Percentiles rank a stretch among this genome's conserved stretches.
Conservation (phyloP, 2,113 vertebrate genomes). For the Psittacus erithacus region DNA sequence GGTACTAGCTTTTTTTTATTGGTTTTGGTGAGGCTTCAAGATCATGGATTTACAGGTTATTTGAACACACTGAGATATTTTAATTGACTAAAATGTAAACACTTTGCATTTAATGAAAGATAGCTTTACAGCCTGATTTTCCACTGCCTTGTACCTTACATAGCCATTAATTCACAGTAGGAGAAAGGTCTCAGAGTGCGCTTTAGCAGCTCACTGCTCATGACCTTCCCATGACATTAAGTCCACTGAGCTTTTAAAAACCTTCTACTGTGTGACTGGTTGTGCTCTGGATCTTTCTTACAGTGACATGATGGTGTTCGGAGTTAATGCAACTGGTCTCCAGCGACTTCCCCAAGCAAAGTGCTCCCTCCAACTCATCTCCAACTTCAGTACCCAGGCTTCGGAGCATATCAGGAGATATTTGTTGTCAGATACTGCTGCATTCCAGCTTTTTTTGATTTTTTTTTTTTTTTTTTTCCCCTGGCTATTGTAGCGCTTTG, state of each 20-base stretch:
- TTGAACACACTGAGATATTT: not conserved
- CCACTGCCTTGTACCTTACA: not conserved
- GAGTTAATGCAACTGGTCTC: not conserved
- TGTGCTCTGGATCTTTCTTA: not conserved
- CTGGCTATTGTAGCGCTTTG: not conserved
- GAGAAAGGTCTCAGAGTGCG: not conserved
- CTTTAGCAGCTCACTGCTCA: not conserved
- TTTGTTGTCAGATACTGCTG: not conserved
- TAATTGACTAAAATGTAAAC: conserved; percentile 36
- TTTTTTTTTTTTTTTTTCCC: not conserved
- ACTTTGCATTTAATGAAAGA: conserved; percentile 27
- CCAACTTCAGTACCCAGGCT: not conserved
- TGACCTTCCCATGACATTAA: not conserved
- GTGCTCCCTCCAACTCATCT: not conserved
- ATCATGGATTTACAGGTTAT: conserved; percentile 15
- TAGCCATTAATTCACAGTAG: not conserved
- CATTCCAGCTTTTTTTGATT: not conserved
- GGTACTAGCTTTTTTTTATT: not conserved
- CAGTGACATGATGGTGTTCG: not conserved
- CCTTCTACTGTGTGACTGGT: not conserved
- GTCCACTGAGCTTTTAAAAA: not conserved
- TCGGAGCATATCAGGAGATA: not conserved
- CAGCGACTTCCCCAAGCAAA: not conserved
- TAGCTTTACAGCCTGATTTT: conserved; percentile 13
- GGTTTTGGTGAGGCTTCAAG: conserved; percentile 18